Percentiles rank a stretch among this genome's conserved stretches.
Evolutionary conservation across 2,113 vertebrate species (phyloP).

Genomic region (Fulmarus glacialis): DNA sequence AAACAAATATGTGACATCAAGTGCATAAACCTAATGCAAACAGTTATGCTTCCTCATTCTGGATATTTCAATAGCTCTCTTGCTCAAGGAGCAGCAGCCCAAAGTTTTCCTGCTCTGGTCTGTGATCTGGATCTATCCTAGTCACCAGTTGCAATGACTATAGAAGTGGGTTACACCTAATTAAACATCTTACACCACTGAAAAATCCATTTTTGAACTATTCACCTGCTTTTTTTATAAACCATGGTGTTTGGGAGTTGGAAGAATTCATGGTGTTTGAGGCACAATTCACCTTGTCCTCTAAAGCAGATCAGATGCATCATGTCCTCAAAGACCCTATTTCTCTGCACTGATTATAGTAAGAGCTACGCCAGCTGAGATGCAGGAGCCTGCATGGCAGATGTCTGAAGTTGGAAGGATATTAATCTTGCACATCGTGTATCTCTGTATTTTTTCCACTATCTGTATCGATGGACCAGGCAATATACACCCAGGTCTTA

Average conservation of each 20-base stretch:
- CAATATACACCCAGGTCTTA: not conserved
- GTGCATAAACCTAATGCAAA: not conserved
- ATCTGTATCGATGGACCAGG: not conserved
- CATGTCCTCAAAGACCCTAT: not conserved
- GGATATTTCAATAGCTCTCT: not conserved
- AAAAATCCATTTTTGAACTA: not conserved
- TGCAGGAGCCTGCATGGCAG: not conserved
- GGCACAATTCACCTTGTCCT: not conserved
- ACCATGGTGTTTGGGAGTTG: accelerated
- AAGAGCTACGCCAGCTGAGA: not conserved
- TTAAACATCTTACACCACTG: not conserved
- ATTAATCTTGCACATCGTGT: not conserved
- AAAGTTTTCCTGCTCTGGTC: not conserved
- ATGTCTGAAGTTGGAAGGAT: not conserved
- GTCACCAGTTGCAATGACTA: not conserved
- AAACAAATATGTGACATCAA: not conserved
- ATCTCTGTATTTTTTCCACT: not conserved
- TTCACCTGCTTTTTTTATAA: not conserved
- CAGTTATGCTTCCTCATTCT: not conserved
- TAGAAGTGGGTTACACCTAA: not conserved
- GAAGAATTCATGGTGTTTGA: not conserved
- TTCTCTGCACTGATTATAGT: not conserved
- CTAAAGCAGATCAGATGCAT: not conserved
- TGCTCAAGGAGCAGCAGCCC: not conserved
- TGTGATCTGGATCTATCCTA: not conserved